Conservation (phyloP, 2,113 vertebrate species). For the Trogon melanurus region DNA sequence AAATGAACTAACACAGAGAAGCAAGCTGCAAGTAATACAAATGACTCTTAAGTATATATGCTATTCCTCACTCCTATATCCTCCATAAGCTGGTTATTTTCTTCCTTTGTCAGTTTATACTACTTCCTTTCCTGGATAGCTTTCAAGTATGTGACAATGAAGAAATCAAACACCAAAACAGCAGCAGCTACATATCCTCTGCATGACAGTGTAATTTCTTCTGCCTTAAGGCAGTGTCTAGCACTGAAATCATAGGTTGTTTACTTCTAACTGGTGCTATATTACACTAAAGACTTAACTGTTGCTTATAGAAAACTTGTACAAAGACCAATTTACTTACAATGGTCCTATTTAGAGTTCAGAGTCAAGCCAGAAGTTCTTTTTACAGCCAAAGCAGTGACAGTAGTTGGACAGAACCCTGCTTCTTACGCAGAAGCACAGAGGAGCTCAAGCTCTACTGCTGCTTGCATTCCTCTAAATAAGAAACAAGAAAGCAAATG, state of each 20-base stretch:
- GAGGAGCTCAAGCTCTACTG: neutral
- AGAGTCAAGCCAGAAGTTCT: neutral
- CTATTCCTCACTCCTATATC: neutral
- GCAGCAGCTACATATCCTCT: constrained; percentile 89
- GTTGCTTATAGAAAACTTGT: constrained; percentile 62
- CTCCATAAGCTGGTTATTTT: constrained; percentile 61
- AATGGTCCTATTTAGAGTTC: constrained; percentile 25
- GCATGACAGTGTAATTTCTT: constrained; percentile 94
- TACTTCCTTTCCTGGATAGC: constrained; percentile 82
- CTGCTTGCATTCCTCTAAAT: neutral
- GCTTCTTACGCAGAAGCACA: neutral
- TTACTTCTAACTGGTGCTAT: constrained; percentile 88
- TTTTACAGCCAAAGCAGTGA: constrained; percentile 18
- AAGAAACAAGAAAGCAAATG: neutral
- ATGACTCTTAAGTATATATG: neutral
- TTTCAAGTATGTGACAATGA: constrained; percentile 94
- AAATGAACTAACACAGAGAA: neutral
- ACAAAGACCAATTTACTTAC: constrained; percentile 55
- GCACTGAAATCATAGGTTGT: constrained; percentile 89
- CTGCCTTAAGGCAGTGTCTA: constrained; percentile 92
- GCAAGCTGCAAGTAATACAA: neutral
- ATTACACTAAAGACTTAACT: constrained; percentile 74
- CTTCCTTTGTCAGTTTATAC: constrained; percentile 61
- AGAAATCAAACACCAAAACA: constrained; percentile 83
- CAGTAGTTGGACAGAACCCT: constrained; percentile 15